Conservation (phyloP, 2,113 vertebrate species). For the Sceloporus tristichus region DNA sequence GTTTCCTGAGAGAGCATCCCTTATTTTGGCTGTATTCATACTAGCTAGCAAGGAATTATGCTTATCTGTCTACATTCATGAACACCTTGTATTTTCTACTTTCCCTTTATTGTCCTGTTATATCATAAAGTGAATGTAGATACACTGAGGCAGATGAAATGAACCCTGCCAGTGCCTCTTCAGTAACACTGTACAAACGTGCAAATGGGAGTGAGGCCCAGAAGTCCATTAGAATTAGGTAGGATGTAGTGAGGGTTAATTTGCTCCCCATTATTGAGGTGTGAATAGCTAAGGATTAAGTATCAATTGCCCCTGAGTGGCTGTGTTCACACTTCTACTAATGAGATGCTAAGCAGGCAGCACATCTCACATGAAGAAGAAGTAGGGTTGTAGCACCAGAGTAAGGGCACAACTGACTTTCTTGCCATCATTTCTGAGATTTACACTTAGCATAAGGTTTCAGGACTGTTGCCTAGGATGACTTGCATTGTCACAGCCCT, state of each 20-base stretch:
- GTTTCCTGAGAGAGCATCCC: background rate
- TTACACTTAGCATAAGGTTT: background rate
- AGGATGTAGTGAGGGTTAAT: conserved; percentile 34
- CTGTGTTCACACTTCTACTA: conserved; percentile 43
- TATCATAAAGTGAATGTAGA: background rate
- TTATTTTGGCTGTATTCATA: background rate
- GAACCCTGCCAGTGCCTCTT: background rate
- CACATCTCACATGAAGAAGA: conserved; percentile 23
- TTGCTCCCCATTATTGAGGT: conserved; percentile 39
- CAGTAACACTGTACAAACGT: conserved; percentile 7
- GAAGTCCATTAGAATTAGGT: conserved; percentile 44
- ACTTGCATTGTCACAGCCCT: background rate
- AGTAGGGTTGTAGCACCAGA: conserved; percentile 3
- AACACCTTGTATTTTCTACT: background rate
- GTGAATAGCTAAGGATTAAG: conserved; percentile 45
- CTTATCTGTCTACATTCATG: background rate
- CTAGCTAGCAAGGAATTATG: background rate
- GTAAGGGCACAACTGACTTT: background rate
- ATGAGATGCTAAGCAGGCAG: conserved; percentile 18
- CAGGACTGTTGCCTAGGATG: background rate
- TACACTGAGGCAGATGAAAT: background rate
- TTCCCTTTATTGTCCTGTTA: background rate
- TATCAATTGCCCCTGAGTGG: conserved; percentile 40
- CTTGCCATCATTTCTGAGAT: background rate
- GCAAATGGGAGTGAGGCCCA: background rate